Conservation (phyloP, 2,888 invertebrate species). For the Tricholauxania praeusta region DNA sequence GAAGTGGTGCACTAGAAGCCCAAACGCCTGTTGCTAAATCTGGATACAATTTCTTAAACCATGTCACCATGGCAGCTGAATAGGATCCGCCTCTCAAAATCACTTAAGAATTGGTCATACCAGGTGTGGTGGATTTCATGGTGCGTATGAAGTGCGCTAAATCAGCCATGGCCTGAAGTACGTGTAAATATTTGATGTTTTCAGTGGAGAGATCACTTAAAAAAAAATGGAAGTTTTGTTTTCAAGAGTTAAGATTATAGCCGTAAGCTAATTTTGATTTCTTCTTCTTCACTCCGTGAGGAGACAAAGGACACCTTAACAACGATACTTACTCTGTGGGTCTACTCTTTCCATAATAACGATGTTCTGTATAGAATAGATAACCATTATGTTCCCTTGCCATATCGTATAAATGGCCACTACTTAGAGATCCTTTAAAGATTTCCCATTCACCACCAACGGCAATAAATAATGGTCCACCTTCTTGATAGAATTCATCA, state of each 20-base stretch:
- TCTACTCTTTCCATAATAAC: conserved; percentile 82
- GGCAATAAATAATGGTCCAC: conserved; percentile 74
- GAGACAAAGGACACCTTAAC: no score
- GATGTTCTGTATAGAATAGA: conserved; percentile 82
- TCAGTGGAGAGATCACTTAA: conserved; percentile 71
- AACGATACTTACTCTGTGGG: conserved; percentile 74
- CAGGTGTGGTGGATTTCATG: conserved; percentile 64
- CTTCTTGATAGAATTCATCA: conserved; percentile 64
- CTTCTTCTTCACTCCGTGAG: no score
- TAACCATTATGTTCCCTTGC: conserved; percentile 73
- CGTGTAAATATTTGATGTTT: conserved; percentile 73
- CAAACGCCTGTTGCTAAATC: conserved; percentile 73
- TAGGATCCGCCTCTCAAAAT: conserved; percentile 77
- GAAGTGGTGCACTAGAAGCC: conserved; percentile 76
- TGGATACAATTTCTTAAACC: conserved; percentile 77
- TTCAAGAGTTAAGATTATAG: no score
- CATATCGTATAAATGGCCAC: conserved; percentile 74
- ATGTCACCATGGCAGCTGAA: conserved; percentile 76
- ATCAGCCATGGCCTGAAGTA: conserved; percentile 77
- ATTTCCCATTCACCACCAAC: conserved; percentile 79
- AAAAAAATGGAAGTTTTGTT: conserved; percentile 24
- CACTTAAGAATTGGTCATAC: conserved; percentile 65
- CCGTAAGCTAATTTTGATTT: no score
- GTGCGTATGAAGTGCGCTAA: conserved; percentile 74
- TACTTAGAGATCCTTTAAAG: conserved; percentile 68